These are phyloP conservation scores for Aphyosemion australe DNA, from an alignment of 2,113 vertebrate species.

Conservation along the genomic window DNA sequence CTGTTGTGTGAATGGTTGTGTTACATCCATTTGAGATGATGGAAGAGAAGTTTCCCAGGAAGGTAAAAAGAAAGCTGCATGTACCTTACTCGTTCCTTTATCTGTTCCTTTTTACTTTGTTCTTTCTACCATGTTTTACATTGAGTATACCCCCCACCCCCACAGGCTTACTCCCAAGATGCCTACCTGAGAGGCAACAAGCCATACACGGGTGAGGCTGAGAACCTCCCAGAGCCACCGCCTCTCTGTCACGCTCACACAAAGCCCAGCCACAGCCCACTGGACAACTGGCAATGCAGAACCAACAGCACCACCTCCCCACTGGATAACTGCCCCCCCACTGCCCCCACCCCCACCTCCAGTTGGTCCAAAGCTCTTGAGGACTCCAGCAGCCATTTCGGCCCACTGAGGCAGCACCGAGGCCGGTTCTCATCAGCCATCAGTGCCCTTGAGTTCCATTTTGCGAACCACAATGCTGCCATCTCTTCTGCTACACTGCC, in stretches of 20 bases:
- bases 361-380: conserved; percentile 44
- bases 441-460: conserved; percentile 74
- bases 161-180: conserved; percentile 91
- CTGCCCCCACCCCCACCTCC: conserved; percentile 21
- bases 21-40: no score
- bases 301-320: conserved; percentile 38
- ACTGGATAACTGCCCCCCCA: conserved; percentile 56
- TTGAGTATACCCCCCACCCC: conserved; percentile 11
- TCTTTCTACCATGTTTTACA: conserved; percentile 16
- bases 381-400: conserved; percentile 34
- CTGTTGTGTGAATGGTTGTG: no score
- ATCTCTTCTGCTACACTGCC: conserved; percentile 77
- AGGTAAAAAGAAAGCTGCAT: no score
- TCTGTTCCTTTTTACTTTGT: conserved; percentile 7
- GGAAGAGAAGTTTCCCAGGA: no score
- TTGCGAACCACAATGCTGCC: conserved; percentile 80
- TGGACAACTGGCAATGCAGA: conserved; percentile 73
- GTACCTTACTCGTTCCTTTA: neutral
- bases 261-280: conserved; percentile 67
- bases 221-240: conserved; percentile 86
- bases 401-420: neutral
- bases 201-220: conserved; percentile 83
- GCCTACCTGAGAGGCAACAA: conserved; percentile 89
- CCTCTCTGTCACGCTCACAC: conserved; percentile 80
- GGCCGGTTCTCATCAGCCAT: conserved; percentile 70